Base-by-base conservation (phyloP, 64 coral and sea anemone species). In the Montipora cactus region DNA sequence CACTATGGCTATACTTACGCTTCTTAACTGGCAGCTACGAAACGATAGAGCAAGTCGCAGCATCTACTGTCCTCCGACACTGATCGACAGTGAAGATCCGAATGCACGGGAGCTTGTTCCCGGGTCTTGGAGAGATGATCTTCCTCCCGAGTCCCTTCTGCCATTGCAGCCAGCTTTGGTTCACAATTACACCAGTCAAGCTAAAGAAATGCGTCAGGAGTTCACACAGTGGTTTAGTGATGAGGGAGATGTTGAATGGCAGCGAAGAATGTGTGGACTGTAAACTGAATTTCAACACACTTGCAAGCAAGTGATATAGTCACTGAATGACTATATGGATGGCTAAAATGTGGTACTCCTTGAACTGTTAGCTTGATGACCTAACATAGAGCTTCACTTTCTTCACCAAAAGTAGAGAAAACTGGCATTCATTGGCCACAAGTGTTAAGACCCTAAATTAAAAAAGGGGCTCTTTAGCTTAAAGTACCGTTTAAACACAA, bases 121-220 rank as follows among this genome's bases (percentile, higher is more conserved):
- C 68, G 89, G 89, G 51, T 47, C 79, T 25, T 91, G 89, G 89
- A 81, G 89, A 82, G 78, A 91, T 7, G 62, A 86, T 70, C n/a
- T 44, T 14, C n/a, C 59, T 45, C 44, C 61, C 14, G 20, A 87
- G 19, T 87, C 83, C 5, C 37, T 87, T 23, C 22, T 87, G 18
- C 11, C 8, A 11, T 71, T 87, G 37, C 64, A 87, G 19, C 62
- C 83, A 13, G 9, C 83, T 44, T 5, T 71, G 11, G 37, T 46
- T 14, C n/a, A 68, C n/a, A 87, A 87, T 15, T n/a, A 46, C 59
- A 47, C 83, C n/a, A 69, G 64, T 48, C 2, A 87, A 70, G 83
- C 64, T 70, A 87, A 71, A 71, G 22, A 21, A 46, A 87, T 87
- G 25, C 21, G 83, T 0, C 5, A 69, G 59, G 64, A 69, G 22